A percentile compares a stretch with the other conserved stretches of the same genome.
Evolutionary conservation across 2,888 invertebrate genomes (phyloP).

Genomic region (Drosophila quasianomalipes): DNA sequence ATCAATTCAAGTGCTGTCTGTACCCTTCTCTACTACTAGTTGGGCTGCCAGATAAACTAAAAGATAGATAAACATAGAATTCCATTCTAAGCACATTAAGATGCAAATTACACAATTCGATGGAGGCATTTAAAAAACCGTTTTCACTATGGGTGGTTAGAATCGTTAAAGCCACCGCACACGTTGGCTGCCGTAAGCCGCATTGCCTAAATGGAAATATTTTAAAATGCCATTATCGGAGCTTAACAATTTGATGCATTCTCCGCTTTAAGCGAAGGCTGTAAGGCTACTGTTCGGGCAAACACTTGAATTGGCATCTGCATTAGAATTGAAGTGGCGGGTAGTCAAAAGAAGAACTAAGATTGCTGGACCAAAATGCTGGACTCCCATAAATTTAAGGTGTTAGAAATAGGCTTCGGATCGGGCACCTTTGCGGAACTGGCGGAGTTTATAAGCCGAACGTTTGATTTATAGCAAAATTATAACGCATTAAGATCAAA

Average conservation of each 20-base stretch:
- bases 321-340: constrained; percentile 53
- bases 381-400: constrained; percentile 66
- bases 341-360: constrained; percentile 23
- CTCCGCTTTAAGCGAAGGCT: constrained; percentile 38
- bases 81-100: constrained; percentile 19
- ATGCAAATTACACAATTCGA: constrained; percentile 59
- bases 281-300: constrained; percentile 65
- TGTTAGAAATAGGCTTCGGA: constrained; percentile 67
- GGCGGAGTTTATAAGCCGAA: constrained; percentile 69
- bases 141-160: constrained; percentile 69
- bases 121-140: constrained; percentile 45
- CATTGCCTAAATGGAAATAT: constrained; percentile 48
- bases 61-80: constrained; percentile 8
- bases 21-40: not conserved
- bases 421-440: constrained; percentile 30
- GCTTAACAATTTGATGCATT: constrained; percentile 71
- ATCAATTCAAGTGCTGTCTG: constrained; percentile 2
- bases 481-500: constrained; percentile 81
- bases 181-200: constrained; percentile 59
- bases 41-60: not conserved
- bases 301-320: constrained; percentile 57
- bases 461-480: constrained; percentile 79
- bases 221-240: constrained; percentile 76
- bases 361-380: constrained; percentile 6
- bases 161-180: constrained; percentile 49